A percentile compares a stretch with the other conserved stretches of the same genome.
Conservation (phyloP, 2,797 vertebrate species). For the Gallinago solitaria region DNA sequence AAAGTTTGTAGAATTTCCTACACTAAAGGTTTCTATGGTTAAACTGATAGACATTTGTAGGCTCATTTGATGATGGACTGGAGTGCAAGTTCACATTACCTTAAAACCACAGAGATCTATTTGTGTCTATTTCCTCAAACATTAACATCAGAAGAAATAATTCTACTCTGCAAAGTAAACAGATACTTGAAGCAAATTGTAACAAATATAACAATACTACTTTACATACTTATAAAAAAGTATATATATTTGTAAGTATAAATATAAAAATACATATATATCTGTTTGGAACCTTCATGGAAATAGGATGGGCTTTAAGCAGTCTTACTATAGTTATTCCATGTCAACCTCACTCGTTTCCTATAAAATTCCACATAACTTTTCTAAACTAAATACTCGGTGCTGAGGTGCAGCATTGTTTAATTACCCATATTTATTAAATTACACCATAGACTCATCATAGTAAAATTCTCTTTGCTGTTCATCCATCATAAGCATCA, state of each 20-base stretch:
- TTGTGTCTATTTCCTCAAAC: not conserved
- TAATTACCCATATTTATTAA: not conserved
- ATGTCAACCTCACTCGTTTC: not conserved
- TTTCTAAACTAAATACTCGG: not conserved
- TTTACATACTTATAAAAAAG: not conserved
- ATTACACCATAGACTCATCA: not conserved
- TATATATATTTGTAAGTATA: not conserved
- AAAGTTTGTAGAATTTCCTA: not conserved
- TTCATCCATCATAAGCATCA: not conserved
- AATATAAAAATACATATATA: not conserved
- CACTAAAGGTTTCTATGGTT: not conserved
- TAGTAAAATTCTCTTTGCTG: not conserved
- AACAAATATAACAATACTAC: not conserved
- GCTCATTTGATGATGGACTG: not conserved
- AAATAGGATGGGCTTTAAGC: not conserved
- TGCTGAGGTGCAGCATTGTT: not conserved
- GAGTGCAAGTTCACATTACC: not conserved
- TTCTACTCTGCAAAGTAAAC: not conserved
- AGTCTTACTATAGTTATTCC: not conserved
- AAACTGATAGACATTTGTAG: not conserved
- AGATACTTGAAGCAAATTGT: not conserved
- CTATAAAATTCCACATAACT: not conserved
- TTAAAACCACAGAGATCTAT: not conserved
- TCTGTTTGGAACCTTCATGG: not conserved
- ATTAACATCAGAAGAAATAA: not conserved